A percentile compares a stretch with the other conserved stretches of the same genome.
Conservation (phyloP, 35 echinoderm and acorn worm genomes). For the Diadema setosum region DNA sequence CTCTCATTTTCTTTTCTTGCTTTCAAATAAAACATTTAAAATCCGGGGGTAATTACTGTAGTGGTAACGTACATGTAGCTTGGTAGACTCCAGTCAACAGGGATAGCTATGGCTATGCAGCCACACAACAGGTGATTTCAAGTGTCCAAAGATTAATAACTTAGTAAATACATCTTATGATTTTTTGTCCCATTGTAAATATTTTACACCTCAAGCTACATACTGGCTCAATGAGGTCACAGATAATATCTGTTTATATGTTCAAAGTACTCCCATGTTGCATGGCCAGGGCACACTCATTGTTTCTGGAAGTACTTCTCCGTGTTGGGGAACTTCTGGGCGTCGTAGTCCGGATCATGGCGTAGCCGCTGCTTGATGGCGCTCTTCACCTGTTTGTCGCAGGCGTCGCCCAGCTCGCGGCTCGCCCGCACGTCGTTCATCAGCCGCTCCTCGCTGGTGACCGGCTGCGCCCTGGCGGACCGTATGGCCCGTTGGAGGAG, state of each 20-base stretch:
- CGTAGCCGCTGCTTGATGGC: conserved; percentile 51
- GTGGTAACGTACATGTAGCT: too few species aligned
- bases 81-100: too few species aligned
- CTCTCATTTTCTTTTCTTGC: too few species aligned
- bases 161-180: too few species aligned
- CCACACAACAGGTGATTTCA: too few species aligned
- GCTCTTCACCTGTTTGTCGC: conserved; percentile 83
- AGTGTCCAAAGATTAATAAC: too few species aligned
- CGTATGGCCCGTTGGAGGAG: conserved; percentile 64
- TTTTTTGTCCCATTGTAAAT: not conserved
- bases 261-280: not conserved
- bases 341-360: conserved; percentile 61
- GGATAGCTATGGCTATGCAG: too few species aligned
- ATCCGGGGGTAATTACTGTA: too few species aligned
- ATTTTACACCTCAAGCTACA: not conserved
- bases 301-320: conserved; percentile 83
- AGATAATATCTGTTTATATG: not conserved
- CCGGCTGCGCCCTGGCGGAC: conserved; percentile 40
- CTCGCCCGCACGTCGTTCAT: conserved; percentile 38
- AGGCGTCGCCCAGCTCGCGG: conserved; percentile 53
- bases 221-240: not conserved
- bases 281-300: not conserved
- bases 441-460: conserved; percentile 37
- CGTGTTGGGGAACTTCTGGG: conserved; percentile 70
- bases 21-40: too few species aligned